Evolutionary conservation across 2,797 vertebrate genomes (phyloP).

Genomic region (Squalus acanthias): DNA sequence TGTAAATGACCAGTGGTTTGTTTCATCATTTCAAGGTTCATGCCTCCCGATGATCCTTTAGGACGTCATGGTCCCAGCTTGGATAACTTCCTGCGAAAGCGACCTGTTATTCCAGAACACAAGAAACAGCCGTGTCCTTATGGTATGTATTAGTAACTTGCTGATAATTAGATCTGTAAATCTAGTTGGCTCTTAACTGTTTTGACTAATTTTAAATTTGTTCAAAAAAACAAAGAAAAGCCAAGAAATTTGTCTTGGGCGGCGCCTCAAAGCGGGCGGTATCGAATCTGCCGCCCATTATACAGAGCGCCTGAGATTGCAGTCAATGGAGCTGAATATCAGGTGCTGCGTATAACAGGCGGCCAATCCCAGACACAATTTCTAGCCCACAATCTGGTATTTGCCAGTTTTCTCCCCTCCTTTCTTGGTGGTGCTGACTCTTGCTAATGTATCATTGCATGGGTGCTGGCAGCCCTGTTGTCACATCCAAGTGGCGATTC

Average conservation of each 20-base stretch:
- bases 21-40: constrained; percentile 68
- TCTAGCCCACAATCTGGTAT: not conserved
- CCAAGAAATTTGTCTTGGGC: no score
- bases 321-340: no score
- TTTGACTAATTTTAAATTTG: not conserved
- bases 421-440: not conserved
- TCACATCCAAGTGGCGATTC: not conserved
- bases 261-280: no score
- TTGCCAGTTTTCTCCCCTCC: not conserved
- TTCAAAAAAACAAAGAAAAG: not conserved
- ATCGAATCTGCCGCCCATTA: no score
- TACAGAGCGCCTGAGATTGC: no score
- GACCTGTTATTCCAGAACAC: constrained; percentile 90
- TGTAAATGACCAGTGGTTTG: not conserved
- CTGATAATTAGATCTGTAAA: not conserved
- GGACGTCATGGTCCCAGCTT: constrained; percentile 94
- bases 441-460: not conserved
- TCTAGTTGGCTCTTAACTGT: not conserved
- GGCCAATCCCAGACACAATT: no score
- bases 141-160: constrained; percentile 65
- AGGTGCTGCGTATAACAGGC: no score
- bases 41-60: constrained; percentile 96
- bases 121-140: constrained; percentile 98
- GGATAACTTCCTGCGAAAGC: constrained; percentile 94
- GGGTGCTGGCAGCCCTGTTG: not conserved